Conservation (phyloP, 1,140 invertebrate species). For the Caenorhabditis brenneri region DNA sequence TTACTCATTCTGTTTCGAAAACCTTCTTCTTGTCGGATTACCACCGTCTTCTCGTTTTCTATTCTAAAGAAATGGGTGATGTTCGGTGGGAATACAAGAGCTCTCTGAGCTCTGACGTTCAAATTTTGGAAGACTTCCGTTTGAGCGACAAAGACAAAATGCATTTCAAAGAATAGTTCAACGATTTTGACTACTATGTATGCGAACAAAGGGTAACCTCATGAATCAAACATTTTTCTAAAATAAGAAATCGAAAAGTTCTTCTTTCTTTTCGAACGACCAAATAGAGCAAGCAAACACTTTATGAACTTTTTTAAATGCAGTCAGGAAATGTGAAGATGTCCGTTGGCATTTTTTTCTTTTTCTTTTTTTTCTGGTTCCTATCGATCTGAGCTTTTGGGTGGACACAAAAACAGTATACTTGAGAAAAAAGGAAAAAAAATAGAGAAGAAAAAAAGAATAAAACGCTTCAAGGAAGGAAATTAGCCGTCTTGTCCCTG, state of each 20-base stretch:
- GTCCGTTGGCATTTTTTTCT: background rate
- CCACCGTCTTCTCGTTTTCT: background rate
- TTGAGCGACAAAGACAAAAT: background rate
- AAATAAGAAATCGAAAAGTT: background rate
- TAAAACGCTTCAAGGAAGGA: background rate
- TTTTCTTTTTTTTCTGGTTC: background rate
- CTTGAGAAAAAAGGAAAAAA: background rate
- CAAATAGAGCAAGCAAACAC: background rate
- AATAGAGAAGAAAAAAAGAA: background rate
- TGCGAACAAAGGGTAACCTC: background rate
- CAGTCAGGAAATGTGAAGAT: constrained; percentile 20
- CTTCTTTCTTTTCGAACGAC: background rate
- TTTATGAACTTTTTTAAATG: background rate
- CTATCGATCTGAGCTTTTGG: background rate
- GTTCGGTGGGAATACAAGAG: background rate
- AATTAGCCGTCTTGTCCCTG: background rate
- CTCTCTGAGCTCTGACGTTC: background rate
- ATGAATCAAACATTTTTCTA: constrained; percentile 8
- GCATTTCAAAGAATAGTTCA: background rate
- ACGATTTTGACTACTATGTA: background rate
- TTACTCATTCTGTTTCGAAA: background rate
- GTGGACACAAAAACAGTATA: background rate
- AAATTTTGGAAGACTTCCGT: background rate
- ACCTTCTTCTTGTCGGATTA: background rate
- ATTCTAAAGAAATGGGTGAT: background rate